phyloP scores from a whole-genome alignment of 2,888 invertebrate species.

The Galeruca laticollis region DNA sequence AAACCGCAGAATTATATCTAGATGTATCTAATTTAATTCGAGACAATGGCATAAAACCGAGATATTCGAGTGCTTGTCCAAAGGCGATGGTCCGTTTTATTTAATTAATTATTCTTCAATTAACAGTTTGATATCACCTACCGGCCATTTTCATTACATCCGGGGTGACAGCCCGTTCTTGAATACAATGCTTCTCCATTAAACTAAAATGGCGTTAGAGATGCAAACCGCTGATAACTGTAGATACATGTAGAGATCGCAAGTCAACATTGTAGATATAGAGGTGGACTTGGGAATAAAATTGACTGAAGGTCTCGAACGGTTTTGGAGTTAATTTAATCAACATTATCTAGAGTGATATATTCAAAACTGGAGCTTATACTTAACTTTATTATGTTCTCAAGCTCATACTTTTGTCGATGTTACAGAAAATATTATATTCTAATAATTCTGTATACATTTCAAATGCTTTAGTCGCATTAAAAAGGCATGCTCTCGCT shows the following conservation, averaged over 20 bases:
- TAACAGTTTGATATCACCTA: conserved; percentile 58
- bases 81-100: conserved; percentile 58
- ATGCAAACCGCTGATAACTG: conserved; percentile 14
- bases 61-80: conserved; percentile 7
- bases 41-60: conserved; percentile 4
- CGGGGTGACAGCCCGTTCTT: conserved; percentile 35
- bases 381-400: too few relatives aligned
- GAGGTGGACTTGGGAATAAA: not conserved
- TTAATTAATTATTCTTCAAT: conserved; percentile 63
- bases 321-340: not conserved
- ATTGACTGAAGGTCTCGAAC: not conserved
- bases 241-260: not conserved
- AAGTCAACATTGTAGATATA: not conserved
- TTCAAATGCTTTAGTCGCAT: too few relatives aligned
- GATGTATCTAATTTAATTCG: not conserved
- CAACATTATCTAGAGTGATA: not conserved
- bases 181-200: conserved; percentile 50
- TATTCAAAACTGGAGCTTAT: too few relatives aligned
- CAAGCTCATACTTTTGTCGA: too few relatives aligned
- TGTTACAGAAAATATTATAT: too few relatives aligned
- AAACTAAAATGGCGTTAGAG: conserved; percentile 33
- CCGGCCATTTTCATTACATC: conserved; percentile 50
- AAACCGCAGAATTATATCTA: not conserved
- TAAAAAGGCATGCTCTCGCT: too few relatives aligned
- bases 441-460: too few relatives aligned